Evolutionary conservation across 1,140 invertebrate species (phyloP).

Genomic region (Sipha flava): DNA sequence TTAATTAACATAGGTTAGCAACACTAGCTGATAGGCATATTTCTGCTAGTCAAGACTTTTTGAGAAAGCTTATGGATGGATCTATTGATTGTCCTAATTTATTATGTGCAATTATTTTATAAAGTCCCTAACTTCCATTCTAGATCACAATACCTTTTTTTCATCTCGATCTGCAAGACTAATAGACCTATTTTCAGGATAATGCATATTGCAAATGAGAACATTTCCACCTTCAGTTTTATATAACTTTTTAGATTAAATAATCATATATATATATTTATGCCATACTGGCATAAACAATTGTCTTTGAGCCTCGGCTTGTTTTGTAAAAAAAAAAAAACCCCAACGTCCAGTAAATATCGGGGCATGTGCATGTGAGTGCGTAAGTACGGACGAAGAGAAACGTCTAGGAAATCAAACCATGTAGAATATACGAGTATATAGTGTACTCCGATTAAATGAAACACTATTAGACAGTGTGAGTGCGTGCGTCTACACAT

Average conservation of each 20-base stretch:
- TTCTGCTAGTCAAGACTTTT: conserved; percentile 51
- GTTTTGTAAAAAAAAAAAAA: too few relatives aligned
- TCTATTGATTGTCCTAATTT: not conserved
- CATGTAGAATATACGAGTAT: too few relatives aligned
- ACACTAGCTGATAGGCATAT: too few relatives aligned
- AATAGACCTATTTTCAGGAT: too few relatives aligned
- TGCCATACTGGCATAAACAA: too few relatives aligned
- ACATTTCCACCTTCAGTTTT: too few relatives aligned
- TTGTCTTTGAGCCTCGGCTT: too few relatives aligned
- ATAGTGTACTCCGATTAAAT: not conserved
- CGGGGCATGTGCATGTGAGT: not conserved
- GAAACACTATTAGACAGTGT: not conserved
- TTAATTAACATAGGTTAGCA: not conserved
- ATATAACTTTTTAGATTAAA: too few relatives aligned
- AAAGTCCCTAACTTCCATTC: not conserved
- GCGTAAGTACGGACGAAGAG: too few relatives aligned
- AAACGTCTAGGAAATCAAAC: not conserved
- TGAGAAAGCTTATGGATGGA: not conserved
- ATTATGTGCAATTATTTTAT: not conserved
- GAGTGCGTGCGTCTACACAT: not conserved
- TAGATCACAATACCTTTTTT: not conserved
- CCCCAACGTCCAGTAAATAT: not conserved
- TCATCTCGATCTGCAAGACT: too few relatives aligned
- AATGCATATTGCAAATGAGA: too few relatives aligned
- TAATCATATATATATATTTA: too few relatives aligned